Base-by-base conservation (phyloP, 2,888 invertebrate genomes). In the Meghimatium bilineatum region DNA sequence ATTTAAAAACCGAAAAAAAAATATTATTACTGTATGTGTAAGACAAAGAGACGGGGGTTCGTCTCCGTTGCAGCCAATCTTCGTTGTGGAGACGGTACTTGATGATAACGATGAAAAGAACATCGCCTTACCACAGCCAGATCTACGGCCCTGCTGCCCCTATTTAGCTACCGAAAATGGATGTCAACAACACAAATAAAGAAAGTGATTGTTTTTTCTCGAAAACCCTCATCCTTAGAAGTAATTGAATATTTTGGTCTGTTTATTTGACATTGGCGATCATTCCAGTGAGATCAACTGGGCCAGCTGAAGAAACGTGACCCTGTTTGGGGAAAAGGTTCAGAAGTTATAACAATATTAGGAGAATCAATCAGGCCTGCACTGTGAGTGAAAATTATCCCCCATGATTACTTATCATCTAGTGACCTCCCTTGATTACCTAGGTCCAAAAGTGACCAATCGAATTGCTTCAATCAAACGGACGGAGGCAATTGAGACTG, bases 391-490 rank as follows among this genome's bases (percentile, higher is more conserved):
- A 77, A 77, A 80, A 49, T 74, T 69, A 74, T 74, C 82, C 38
- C 63, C 44, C 82, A 44, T 38, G 76, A 82, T 82, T 82, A 76
- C 82, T 69, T 82, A 82, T 82, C 75, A 75, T 63, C 76, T 74
- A 69, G 76, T 82, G 82, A 76, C 76, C 82, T 76, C 32, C 52
- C 56, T 52, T 82, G 75, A 76, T 82, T 75, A 76, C 69, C 63
- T 82, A 69, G 49, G 36, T 76, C 82, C 32, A 75, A 67, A 82
- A 82, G 63, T 82, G 82, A 75, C 75, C 82, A 82, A 75, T 82
- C 75, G 82, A 38, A 52, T 69, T 69, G 56, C 71, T 63, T 63
- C 72, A 60, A 71, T 78, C 71, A 77, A 71, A 77, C 78, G 76
- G 44, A 77, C 83, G 71, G 56, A 56, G 78, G 69, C 83, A 83